Evolutionary conservation across 2,797 vertebrate species (phyloP).

Genomic region (Phalloptychus januarius): DNA sequence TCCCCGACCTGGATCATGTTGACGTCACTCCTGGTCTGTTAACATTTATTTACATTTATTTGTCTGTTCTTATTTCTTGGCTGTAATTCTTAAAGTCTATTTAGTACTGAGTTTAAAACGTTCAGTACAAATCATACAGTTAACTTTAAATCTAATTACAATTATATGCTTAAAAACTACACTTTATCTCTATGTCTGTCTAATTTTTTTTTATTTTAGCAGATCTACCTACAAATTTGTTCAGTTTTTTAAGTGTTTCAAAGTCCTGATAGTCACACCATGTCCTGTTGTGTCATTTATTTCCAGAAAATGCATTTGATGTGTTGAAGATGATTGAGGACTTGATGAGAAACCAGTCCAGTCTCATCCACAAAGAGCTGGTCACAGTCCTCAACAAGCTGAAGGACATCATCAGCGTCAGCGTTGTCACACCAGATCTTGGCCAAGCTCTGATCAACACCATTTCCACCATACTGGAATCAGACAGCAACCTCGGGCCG

Average conservation of each 20-base stretch:
- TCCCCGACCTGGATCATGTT: slow-evolving; percentile 73
- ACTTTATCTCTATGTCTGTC: background rate
- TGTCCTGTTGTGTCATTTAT: background rate
- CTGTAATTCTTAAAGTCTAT: background rate
- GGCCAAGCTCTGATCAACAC: slow-evolving; percentile 80
- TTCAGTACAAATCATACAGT: too few relatives aligned
- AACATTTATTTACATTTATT: background rate
- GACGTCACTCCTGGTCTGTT: slow-evolving; percentile 73
- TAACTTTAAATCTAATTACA: background rate
- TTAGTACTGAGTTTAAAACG: too few relatives aligned
- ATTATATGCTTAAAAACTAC: background rate
- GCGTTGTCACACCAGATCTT: slow-evolving; percentile 71
- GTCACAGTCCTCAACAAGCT: slow-evolving; percentile 82
- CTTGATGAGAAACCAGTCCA: slow-evolving; percentile 71
- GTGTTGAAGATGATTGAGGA: slow-evolving; percentile 81
- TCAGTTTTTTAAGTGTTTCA: background rate
- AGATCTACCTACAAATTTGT: background rate
- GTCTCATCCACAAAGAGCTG: slow-evolving; percentile 74
- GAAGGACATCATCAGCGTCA: slow-evolving; percentile 71
- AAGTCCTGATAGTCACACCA: background rate
- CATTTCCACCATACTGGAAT: slow-evolving; percentile 80
- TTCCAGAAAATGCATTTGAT: slow-evolving; percentile 83
- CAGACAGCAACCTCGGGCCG: slow-evolving; percentile 72
- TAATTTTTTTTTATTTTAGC: background rate
- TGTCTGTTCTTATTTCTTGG: background rate